Evolutionary conservation across 1,140 invertebrate genomes (phyloP).

Genomic region (Himalopsyche phryganea): DNA sequence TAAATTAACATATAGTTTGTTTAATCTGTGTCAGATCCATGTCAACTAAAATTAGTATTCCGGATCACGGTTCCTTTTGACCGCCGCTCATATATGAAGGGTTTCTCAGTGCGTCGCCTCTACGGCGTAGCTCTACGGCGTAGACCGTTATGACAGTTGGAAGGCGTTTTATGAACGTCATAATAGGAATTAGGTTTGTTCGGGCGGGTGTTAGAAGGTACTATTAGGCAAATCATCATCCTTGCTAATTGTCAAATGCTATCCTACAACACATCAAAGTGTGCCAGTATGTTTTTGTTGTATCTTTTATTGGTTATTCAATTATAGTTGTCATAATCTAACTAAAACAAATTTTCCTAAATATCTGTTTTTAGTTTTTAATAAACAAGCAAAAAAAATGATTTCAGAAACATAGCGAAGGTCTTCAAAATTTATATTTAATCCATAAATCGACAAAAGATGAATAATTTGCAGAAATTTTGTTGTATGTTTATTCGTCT

Average conservation of each 20-base stretch:
- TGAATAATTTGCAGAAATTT: too few relatives aligned
- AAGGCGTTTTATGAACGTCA: constrained; percentile 33
- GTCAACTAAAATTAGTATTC: constrained; percentile 23
- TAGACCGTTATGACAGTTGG: constrained; percentile 7
- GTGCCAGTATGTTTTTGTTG: too few relatives aligned
- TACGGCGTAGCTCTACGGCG: neutral
- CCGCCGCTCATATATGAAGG: constrained; percentile 7
- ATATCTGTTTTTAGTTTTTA: too few relatives aligned
- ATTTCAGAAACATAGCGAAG: too few relatives aligned
- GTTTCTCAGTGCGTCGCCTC: neutral
- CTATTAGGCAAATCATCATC: constrained; percentile 27
- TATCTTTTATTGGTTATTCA: too few relatives aligned
- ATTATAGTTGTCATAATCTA: too few relatives aligned
- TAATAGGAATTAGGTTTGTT: constrained; percentile 30
- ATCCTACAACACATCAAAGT: too few relatives aligned
- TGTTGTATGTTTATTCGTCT: too few relatives aligned
- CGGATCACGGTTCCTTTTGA: constrained; percentile 11
- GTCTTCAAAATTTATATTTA: too few relatives aligned
- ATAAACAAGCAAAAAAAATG: too few relatives aligned
- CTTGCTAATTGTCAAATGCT: constrained; percentile 16
- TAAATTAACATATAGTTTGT: neutral
- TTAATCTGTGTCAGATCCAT: neutral
- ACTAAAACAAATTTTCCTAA: too few relatives aligned
- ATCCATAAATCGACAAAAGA: too few relatives aligned
- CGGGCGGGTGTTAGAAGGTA: constrained; percentile 11